Conservation (phyloP, 35 echinoderm and acorn worm genomes). For the Anneissia japonica region DNA sequence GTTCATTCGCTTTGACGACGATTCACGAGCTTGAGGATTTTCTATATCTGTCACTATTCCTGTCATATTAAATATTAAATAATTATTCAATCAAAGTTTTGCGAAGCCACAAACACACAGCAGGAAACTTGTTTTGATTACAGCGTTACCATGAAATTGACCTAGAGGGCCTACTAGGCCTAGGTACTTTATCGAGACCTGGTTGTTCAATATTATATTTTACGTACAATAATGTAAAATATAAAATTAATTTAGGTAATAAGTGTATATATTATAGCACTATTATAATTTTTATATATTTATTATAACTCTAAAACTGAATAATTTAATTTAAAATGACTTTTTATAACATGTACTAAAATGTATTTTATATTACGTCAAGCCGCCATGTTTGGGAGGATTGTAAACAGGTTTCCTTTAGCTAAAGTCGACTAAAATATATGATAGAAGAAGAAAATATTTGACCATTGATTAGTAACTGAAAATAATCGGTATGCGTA, state of each 20-base stretch:
- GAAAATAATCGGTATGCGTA: background rate
- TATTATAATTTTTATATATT: background rate
- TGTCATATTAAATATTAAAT: background rate
- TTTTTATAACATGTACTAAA: background rate
- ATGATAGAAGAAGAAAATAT: background rate
- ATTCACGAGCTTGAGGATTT: background rate
- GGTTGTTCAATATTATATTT: background rate
- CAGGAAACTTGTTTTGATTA: background rate
- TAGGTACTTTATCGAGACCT: too few relatives aligned
- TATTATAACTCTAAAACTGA: background rate
- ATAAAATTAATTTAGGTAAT: background rate
- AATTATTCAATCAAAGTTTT: too few relatives aligned
- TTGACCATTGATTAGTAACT: background rate
- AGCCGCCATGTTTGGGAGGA: background rate
- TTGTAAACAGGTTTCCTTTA: background rate
- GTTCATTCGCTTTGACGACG: slow-evolving; percentile 47
- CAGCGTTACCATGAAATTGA: background rate
- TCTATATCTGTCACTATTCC: background rate
- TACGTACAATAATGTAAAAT: background rate
- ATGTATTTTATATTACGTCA: background rate
- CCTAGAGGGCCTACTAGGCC: too few relatives aligned
- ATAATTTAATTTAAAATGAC: background rate
- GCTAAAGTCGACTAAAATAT: background rate
- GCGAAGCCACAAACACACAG: too few relatives aligned
- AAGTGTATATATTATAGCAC: background rate